These are phyloP conservation scores for Cyphomyrmex costatus DNA, from an alignment of 1,140 invertebrate genomes.

Conservation along the genomic window DNA sequence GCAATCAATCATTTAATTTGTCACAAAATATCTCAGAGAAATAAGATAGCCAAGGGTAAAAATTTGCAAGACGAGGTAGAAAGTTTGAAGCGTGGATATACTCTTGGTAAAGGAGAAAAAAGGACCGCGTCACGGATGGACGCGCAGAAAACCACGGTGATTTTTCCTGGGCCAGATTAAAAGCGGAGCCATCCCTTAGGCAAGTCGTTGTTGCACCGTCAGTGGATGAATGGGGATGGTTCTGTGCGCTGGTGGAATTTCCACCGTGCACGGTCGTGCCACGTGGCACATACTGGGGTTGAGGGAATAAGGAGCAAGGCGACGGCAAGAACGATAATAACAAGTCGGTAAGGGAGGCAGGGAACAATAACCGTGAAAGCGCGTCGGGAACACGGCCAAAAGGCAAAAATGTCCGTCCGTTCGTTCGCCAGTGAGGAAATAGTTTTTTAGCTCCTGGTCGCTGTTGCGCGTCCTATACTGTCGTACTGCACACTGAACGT, in stretches of 20 bases:
- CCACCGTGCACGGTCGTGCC: neutral
- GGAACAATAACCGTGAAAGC: slow-evolving; percentile 76
- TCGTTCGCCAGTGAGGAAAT: slow-evolving; percentile 53
- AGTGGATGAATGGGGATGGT: neutral
- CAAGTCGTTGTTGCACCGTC: neutral
- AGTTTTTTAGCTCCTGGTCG: slow-evolving; percentile 51
- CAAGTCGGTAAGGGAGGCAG: slow-evolving; percentile 38
- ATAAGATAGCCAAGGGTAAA: neutral
- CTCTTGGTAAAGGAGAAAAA: neutral
- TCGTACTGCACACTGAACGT: slow-evolving; percentile 47
- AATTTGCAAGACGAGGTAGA: slow-evolving; percentile 1
- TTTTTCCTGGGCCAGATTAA: slow-evolving; percentile 69
- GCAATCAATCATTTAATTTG: slow-evolving; percentile 34
- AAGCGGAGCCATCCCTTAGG: slow-evolving; percentile 46
- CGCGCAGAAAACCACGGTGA: slow-evolving; percentile 40
- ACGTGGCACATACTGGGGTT: slow-evolving; percentile 28
- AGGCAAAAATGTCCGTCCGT: slow-evolving; percentile 73
- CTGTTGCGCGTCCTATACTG: slow-evolving; percentile 59
- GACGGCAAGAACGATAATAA: slow-evolving; percentile 72
- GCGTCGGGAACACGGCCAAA: slow-evolving; percentile 74
- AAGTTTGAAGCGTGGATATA: neutral
- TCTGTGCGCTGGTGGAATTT: slow-evolving; percentile 35
- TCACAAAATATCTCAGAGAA: neutral
- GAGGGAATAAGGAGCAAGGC: slow-evolving; percentile 55
- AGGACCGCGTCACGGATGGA: slow-evolving; percentile 47